phyloP scores from a whole-genome alignment of 2,113 vertebrate genomes.

The Zosterops hypoxanthus region DNA sequence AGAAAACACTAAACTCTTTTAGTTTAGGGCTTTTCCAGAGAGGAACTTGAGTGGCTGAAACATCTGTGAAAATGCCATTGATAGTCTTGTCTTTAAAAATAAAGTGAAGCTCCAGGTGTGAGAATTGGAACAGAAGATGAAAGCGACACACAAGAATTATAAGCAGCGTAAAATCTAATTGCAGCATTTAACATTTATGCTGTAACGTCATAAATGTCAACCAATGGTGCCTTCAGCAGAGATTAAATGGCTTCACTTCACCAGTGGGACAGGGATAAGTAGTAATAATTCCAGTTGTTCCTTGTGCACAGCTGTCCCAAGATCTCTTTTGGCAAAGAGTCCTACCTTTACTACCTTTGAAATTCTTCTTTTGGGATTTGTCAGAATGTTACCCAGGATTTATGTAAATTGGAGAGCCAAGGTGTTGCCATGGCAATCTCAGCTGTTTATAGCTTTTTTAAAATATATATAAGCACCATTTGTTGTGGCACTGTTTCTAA shows the following conservation, averaged over 20 bases:
- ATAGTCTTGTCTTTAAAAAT: neutral
- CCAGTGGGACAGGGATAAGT: neutral
- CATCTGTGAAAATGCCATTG: neutral
- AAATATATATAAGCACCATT: neutral
- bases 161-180: constrained; percentile 11
- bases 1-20: neutral
- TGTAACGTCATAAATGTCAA: neutral
- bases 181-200: constrained; percentile 36
- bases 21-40: neutral
- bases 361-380: neutral
- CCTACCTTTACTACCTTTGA: neutral
- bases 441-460: neutral
- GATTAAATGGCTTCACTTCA: constrained; percentile 1
- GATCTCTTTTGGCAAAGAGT: neutral
- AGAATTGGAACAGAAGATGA: neutral
- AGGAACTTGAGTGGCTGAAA: neutral
- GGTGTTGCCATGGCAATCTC: neutral
- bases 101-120: neutral
- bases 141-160: neutral
- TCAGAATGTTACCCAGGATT: neutral
- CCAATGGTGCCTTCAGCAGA: neutral
- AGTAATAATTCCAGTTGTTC: neutral
- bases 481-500: neutral
- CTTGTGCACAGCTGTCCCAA: neutral
- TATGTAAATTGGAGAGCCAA: neutral